Conservation (phyloP, 2,888 invertebrate species). For the Frankliniella fusca region DNA sequence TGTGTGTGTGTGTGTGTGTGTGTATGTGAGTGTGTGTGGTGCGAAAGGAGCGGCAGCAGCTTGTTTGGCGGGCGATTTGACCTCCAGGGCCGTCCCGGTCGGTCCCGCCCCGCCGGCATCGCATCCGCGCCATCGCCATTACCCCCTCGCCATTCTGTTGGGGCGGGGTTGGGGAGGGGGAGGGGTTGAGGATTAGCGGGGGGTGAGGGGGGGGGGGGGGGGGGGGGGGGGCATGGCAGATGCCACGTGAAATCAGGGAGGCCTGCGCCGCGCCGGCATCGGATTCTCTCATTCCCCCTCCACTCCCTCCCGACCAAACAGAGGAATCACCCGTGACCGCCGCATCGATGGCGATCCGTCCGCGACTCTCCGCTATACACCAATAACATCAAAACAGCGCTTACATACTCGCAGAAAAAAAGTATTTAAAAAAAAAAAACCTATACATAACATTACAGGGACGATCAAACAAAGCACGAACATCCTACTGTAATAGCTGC, state of each 20-base stretch:
- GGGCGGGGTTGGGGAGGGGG: too few relatives aligned
- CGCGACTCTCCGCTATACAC: neutral
- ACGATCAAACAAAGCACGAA: neutral
- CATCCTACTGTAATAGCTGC: neutral
- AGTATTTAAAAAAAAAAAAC: too few relatives aligned
- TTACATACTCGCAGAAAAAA: too few relatives aligned
- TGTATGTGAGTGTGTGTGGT: neutral
- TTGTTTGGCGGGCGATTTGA: neutral
- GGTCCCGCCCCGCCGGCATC: neutral
- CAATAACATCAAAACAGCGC: too few relatives aligned
- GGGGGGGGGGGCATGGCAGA: too few relatives aligned
- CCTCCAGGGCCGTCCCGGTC: neutral
- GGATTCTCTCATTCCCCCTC: too few relatives aligned
- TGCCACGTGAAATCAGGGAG: too few relatives aligned
- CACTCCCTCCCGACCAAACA: too few relatives aligned
- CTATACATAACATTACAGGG: too few relatives aligned
- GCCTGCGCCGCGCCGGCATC: neutral
- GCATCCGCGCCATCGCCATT: neutral
- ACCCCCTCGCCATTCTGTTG: too few relatives aligned
- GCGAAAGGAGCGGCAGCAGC: neutral
- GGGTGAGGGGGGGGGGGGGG: too few relatives aligned
- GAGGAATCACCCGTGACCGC: constrained; percentile 18
- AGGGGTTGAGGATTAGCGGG: too few relatives aligned
- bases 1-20: neutral
- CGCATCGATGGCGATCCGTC: neutral